Conservation (phyloP, 2,113 vertebrate genomes). For the Xenopus borealis region DNA sequence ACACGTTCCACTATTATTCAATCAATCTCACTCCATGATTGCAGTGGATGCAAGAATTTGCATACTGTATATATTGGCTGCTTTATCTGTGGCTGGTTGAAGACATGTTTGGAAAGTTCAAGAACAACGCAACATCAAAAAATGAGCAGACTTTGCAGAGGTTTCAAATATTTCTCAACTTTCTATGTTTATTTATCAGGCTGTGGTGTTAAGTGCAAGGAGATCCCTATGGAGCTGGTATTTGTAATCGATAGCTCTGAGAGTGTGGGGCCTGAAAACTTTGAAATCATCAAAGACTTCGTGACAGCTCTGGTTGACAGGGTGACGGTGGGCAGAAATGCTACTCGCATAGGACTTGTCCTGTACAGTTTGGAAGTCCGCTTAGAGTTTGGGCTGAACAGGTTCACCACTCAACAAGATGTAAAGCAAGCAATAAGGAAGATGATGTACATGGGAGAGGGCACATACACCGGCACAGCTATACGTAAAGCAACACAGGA, state of each 20-base stretch:
- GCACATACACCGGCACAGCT: constrained; percentile 84
- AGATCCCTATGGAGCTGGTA: constrained; percentile 89
- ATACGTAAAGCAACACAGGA: constrained; percentile 84
- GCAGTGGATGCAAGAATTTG: too few relatives aligned
- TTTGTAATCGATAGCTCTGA: constrained; percentile 93
- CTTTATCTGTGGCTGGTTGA: too few relatives aligned
- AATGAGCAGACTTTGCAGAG: too few relatives aligned
- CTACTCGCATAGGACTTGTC: constrained; percentile 83
- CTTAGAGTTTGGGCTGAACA: constrained; percentile 79
- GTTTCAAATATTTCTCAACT: neutral
- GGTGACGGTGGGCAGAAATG: constrained; percentile 79
- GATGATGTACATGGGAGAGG: constrained; percentile 86
- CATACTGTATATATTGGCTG: too few relatives aligned
- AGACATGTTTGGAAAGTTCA: too few relatives aligned
- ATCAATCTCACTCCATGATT: too few relatives aligned
- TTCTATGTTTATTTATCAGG: constrained; percentile 61
- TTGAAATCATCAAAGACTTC: constrained; percentile 90
- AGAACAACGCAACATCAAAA: too few relatives aligned
- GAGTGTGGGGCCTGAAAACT: constrained; percentile 88
- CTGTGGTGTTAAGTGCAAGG: constrained; percentile 87
- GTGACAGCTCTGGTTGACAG: constrained; percentile 83
- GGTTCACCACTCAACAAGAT: constrained; percentile 71
- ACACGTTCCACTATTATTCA: too few relatives aligned
- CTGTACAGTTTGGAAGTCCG: constrained; percentile 83
- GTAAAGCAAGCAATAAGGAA: constrained; percentile 81